Base-by-base conservation (phyloP, 2,888 invertebrate species). In the Scaptomyza polygonia region DNA sequence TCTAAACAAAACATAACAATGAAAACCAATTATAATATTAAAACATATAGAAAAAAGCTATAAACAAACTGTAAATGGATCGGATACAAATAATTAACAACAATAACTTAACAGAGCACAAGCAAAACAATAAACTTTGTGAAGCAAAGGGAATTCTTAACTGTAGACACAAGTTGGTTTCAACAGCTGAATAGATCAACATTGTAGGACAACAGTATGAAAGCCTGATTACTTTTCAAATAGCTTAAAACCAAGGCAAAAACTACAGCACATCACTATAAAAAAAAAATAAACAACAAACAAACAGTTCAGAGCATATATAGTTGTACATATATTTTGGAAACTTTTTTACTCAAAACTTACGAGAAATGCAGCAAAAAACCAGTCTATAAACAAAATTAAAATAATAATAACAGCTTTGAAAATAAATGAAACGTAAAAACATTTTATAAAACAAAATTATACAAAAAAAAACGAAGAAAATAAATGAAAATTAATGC, bases 251-350 rank as follows among this genome's bases (percentile, higher is more conserved):
- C 16, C 42, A 43, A 40, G 51, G 57, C 66, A 75, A 75, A 45
- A 73, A 62, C 59, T 67, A 66, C 72, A 74, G 70, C 62, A 67
- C 76, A 77, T 80, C 72, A 83, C 75, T 80, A 66, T 54, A 48
- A 40, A 32, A 8, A 32, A 12, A n/a, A 36, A 30, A 30, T 1
- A 5, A 30, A 14, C n/a, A 36, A 39, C 14, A 42, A 42, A 56
- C 49, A 55, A 45, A 52, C 71, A 72, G 73, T 80, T 80, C 75
- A 83, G 59, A 80, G 63, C 84, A 79, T 73, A 77, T 54, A 74
- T 64, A 74, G 82, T 77, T 79, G 85, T 84, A 80, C 72, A 81
- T 72, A 88, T 85, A 86, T 83, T 88, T 86, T 86, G 87, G 86
- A 89, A 89, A 85, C 76, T 86, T 86, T 84, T 86, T 84, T 82